Conservation (phyloP, 2,888 invertebrate genomes). For the Hecatera dysodea region DNA sequence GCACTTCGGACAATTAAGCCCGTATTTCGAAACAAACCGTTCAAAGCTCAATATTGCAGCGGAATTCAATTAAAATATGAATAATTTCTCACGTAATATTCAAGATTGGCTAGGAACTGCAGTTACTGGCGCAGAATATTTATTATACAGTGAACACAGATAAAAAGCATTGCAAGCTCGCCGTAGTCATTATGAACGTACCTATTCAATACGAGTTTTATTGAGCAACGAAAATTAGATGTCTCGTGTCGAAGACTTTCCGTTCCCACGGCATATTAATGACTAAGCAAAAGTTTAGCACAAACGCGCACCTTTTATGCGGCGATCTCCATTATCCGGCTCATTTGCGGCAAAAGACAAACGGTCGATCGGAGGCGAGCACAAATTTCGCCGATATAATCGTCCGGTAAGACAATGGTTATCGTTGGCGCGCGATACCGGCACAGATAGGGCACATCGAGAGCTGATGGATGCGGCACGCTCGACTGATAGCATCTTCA, state of each 20-base stretch:
- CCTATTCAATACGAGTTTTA: conserved; percentile 57
- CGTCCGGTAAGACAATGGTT: conserved; percentile 87
- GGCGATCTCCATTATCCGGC: conserved; percentile 83
- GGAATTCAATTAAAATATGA: conserved; percentile 57
- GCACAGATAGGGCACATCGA: conserved; percentile 78
- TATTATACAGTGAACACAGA: conserved; percentile 19
- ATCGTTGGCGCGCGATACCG: conserved; percentile 85
- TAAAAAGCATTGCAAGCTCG: conserved; percentile 30
- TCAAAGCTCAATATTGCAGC: conserved; percentile 56
- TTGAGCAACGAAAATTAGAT: conserved; percentile 62
- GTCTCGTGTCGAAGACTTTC: conserved; percentile 61
- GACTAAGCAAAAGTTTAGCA: conserved; percentile 87
- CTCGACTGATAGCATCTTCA: conserved; percentile 85
- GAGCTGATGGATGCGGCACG: conserved; percentile 90
- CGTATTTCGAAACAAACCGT: conserved; percentile 45
- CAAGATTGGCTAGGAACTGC: conserved; percentile 21
- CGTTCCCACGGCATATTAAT: conserved; percentile 88
- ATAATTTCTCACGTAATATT: conserved; percentile 37
- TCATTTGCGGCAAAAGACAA: conserved; percentile 90
- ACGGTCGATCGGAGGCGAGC: conserved; percentile 85
- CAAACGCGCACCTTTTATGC: conserved; percentile 85
- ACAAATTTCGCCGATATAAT: conserved; percentile 89
- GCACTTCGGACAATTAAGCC: conserved; percentile 60
- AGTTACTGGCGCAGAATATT: conserved; percentile 25
- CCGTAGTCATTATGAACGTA: conserved; percentile 19